phyloP scores from a whole-genome alignment of 2,113 vertebrate genomes.

The Pomatorhinus ruficollis region DNA sequence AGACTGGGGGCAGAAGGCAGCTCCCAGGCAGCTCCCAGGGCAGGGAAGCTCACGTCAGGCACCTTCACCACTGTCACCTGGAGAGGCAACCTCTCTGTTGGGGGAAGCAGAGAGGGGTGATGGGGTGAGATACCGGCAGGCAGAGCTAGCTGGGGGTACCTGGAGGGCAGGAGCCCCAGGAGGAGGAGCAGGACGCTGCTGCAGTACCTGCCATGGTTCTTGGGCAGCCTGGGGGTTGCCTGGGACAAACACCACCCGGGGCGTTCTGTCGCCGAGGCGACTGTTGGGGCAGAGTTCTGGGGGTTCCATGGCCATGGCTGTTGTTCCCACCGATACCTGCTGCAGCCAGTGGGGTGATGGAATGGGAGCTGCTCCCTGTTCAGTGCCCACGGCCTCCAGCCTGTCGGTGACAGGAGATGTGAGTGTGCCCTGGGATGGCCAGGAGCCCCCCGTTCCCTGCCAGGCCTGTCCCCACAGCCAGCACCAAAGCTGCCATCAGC shows the following conservation, averaged over 20 bases:
- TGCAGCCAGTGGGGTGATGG: too few relatives aligned
- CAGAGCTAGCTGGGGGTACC: not conserved
- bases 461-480: not conserved
- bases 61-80: not conserved
- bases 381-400: not conserved
- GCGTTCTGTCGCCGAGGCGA: not conserved
- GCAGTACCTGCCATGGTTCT: not conserved
- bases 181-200: not conserved
- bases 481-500: fast-evolving
- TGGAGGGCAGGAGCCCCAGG: not conserved
- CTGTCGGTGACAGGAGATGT: not conserved
- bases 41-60: not conserved
- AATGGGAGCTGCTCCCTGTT: not conserved
- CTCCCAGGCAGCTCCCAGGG: not conserved
- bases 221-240: not conserved
- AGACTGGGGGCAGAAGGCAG: not conserved
- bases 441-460: fast-evolving
- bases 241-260: not conserved
- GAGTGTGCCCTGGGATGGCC: not conserved
- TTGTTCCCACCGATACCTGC: not conserved
- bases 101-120: not conserved
- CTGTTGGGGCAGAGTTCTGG: not conserved
- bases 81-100: not conserved
- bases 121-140: not conserved
- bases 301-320: not conserved